Percentiles rank a stretch among this genome's conserved stretches.
phyloP scores from a whole-genome alignment of 2,113 vertebrate species.

The Turnix velox region DNA sequence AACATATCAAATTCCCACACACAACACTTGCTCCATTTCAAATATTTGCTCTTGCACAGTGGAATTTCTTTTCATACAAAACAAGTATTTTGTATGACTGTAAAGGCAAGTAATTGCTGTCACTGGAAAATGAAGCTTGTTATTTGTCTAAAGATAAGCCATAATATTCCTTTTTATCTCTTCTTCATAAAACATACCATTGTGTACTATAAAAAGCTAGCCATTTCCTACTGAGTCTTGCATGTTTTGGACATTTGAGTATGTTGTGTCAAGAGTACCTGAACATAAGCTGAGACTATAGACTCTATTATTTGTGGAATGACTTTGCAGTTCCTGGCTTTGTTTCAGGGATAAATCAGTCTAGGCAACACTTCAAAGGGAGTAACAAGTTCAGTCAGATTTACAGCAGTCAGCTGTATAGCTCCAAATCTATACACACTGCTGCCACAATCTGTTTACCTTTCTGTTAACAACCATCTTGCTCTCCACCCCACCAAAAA shows the following conservation, averaged over 20 bases:
- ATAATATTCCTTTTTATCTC: background rate
- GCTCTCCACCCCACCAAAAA: accelerated
- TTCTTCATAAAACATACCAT: background rate
- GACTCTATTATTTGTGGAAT: background rate
- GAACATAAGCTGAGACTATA: background rate
- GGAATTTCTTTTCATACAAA: conserved; percentile 39
- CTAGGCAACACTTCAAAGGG: background rate
- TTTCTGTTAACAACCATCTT: background rate
- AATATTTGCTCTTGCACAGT: conserved; percentile 27
- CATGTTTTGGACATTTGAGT: background rate
- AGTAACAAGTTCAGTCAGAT: background rate
- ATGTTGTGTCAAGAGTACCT: background rate
- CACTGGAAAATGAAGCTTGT: background rate
- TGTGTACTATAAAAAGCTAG: background rate
- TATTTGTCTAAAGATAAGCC: background rate
- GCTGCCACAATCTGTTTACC: background rate
- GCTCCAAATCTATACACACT: background rate
- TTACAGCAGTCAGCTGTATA: background rate
- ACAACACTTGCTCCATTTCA: conserved; percentile 17
- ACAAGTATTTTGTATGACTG: conserved; percentile 31
- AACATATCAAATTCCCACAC: background rate
- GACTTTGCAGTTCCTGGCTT: background rate
- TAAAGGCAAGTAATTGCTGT: conserved; percentile 12
- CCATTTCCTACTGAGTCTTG: background rate
- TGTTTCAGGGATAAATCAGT: background rate